Conservation (phyloP, 2,113 vertebrate genomes). For the Rallus limicola region DNA sequence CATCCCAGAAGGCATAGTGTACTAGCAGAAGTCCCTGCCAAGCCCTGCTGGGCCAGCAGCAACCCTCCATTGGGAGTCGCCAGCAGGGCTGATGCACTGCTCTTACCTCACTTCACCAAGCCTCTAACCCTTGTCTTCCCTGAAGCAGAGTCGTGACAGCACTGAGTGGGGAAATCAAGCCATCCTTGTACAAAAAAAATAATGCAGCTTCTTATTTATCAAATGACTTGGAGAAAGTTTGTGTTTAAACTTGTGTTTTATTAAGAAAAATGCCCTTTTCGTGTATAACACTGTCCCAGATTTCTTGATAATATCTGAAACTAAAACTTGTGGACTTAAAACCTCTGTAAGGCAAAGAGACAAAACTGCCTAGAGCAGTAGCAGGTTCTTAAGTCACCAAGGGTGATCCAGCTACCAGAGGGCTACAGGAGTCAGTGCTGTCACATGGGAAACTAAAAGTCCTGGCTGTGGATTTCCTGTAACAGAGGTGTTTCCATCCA, state of each 20-base stretch:
- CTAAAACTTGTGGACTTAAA: neutral
- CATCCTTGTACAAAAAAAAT: neutral
- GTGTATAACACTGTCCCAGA: neutral
- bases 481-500: neutral
- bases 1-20: rapidly evolving
- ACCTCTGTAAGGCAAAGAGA: too few species aligned
- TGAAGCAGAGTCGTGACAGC: rapidly evolving
- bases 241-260: neutral
- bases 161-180: neutral
- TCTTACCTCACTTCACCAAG: neutral
- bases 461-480: neutral
- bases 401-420: neutral
- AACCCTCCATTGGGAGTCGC: rapidly evolving
- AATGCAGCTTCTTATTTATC: neutral
- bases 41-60: neutral
- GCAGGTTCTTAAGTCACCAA: neutral
- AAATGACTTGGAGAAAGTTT: neutral
- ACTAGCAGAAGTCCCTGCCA: neutral
- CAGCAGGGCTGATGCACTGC: rapidly evolving
- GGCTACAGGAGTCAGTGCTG: neutral
- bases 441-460: neutral
- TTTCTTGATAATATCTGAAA: neutral
- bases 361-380: neutral
- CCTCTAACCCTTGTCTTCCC: neutral
- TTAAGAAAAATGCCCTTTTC: neutral